Base-by-base conservation (phyloP, 2,888 invertebrate genomes). In the Sarcophaga carnaria region DNA sequence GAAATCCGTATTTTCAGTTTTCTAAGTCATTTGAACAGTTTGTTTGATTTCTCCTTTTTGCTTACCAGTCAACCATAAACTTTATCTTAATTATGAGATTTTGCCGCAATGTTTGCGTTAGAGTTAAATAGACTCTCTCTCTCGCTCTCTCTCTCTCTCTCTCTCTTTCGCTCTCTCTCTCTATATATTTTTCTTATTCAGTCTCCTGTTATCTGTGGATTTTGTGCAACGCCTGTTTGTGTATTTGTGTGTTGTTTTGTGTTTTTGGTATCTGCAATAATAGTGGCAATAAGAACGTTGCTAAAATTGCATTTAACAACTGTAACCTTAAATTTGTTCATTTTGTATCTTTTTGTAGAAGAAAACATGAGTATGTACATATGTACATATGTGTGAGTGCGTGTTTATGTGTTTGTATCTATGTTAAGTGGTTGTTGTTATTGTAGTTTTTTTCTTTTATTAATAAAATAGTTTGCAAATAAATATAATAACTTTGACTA, bases 61-160 rank as follows among this genome's bases (percentile, higher is more conserved):
- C 45, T 77, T 77, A 59, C 83, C 70, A 85, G 63, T 86, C 86
- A 84, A 86, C 79, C 83, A 84, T 80, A 59, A 86, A 88, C 83
- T 86, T 86, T 86, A 84, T 86, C 86, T 86, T 88, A 88, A 88
- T 88, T 86, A 86, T 85, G 78, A 86, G 79, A 69, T 79, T 85
- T 85, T 83, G 83, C 88, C 85, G 86, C 88, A 88, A 81, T 88
- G 86, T 88, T 84, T 88, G 79, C 81, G 69, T 79, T 83, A 17
- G 49, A 86, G 75, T 60, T 79, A 59, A 60, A 75, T 64, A 64
- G 25, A 75, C 47, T 66, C 47, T 70, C 69, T 60, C 27, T 22
- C 20, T 67, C 8, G 3, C 25, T 27, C 20, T 72, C 8, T 79
- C 59, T 64, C 63, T 64, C 69, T 70, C 45, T 27, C 17, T 66